Percentiles rank a stretch among this genome's conserved stretches.
phyloP scores from a whole-genome alignment of 2,888 invertebrate species.

The Sacculina carcini region DNA sequence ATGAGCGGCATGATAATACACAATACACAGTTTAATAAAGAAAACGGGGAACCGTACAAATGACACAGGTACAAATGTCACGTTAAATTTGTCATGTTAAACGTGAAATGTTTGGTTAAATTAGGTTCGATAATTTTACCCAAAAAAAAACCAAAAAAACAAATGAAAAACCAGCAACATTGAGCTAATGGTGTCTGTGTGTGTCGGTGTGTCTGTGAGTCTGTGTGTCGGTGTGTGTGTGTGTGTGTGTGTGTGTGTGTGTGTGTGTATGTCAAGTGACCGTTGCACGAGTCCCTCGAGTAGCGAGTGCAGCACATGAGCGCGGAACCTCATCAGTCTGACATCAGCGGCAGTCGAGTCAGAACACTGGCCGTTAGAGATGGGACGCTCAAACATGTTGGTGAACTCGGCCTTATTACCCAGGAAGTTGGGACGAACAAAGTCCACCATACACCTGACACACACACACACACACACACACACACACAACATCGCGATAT shows the following conservation, averaged over 20 bases:
- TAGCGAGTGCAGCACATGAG: slow-evolving; percentile 80
- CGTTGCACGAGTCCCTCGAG: slow-evolving; percentile 89
- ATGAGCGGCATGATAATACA: no score
- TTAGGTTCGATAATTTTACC: neutral
- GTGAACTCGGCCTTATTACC: slow-evolving; percentile 90
- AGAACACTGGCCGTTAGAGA: slow-evolving; percentile 91
- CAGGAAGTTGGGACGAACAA: slow-evolving; percentile 86
- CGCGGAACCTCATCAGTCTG: slow-evolving; percentile 72
- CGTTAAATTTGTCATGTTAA: no score
- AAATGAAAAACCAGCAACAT: neutral
- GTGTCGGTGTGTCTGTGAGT: no score
- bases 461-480: neutral
- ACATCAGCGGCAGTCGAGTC: slow-evolving; percentile 79
- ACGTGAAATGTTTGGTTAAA: no score
- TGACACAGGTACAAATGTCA: no score
- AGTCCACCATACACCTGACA: slow-evolving; percentile 99
- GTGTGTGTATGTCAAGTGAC: slow-evolving; percentile 19
- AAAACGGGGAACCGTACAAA: no score
- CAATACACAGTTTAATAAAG: no score
- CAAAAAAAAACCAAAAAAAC: neutral
- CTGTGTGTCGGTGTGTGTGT: no score
- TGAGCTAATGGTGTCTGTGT: no score
- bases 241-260: neutral
- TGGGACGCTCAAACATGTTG: slow-evolving; percentile 96
- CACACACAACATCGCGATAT: neutral